Percentiles rank a stretch among this genome's conserved stretches.
Evolutionary conservation across 2,888 invertebrate species (phyloP).

Genomic region (Scaptomyza cyrtandrae): DNA sequence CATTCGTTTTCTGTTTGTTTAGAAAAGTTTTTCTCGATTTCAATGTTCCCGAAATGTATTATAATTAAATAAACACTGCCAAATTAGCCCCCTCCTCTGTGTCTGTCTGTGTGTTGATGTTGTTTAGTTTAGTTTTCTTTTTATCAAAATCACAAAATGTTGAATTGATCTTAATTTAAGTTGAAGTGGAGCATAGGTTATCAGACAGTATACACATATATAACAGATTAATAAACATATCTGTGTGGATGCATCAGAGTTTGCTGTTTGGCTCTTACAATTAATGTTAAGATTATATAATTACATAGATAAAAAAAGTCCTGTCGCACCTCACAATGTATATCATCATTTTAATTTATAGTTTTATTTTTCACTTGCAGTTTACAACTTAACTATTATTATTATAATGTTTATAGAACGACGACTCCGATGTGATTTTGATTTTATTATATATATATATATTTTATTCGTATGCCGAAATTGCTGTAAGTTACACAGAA

Average conservation of each 20-base stretch:
- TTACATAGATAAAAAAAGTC: conserved; percentile 61
- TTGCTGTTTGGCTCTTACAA: conserved; percentile 51
- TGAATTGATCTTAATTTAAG: conserved; percentile 25
- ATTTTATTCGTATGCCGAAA: conserved; percentile 51
- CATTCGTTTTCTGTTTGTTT: conserved; percentile 40
- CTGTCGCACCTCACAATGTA: conserved; percentile 47
- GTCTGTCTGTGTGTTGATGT: conserved; percentile 24
- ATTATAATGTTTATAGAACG: conserved; percentile 26
- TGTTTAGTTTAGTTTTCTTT: conserved; percentile 12
- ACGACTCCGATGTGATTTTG: conserved; percentile 41
- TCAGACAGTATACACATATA: conserved; percentile 41
- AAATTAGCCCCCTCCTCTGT: conserved; percentile 37
- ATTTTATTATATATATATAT: conserved; percentile 21
- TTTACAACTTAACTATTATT: conserved; percentile 41
- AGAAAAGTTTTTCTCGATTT: conserved; percentile 61
- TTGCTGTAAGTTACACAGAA: conserved; percentile 47
- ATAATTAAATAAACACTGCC: conserved; percentile 74
- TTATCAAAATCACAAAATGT: conserved; percentile 32
- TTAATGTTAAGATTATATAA: conserved; percentile 63
- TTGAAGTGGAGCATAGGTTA: conserved; percentile 19
- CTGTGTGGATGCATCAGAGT: conserved; percentile 35
- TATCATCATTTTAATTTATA: conserved; percentile 9
- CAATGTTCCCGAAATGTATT: conserved; percentile 75
- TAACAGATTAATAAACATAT: conserved; percentile 37
- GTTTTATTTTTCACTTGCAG: conserved; percentile 21